These are phyloP conservation scores for Atrina japonica DNA, from an alignment of 2,888 invertebrate species.

Conservation along the genomic window DNA sequence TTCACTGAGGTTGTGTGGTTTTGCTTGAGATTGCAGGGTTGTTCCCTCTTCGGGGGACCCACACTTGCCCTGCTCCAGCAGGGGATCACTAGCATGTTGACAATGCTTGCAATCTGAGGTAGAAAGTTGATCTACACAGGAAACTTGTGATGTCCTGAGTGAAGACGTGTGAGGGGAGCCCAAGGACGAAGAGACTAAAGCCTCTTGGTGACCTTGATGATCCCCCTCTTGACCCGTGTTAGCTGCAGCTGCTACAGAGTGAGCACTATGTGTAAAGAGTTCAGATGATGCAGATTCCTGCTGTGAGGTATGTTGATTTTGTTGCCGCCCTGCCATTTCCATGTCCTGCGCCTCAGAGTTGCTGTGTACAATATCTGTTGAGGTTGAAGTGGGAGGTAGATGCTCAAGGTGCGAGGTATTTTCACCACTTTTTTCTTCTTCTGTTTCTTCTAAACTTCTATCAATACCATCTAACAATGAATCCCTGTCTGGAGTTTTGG, in stretches of 20 bases:
- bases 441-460: slow-evolving; percentile 46
- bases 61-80: not conserved
- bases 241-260: slow-evolving; percentile 8
- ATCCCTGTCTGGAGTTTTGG: slow-evolving; percentile 9
- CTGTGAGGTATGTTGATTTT: too few species aligned
- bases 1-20: slow-evolving; percentile 4
- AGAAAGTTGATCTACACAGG: slow-evolving; percentile 22
- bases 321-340: too few species aligned
- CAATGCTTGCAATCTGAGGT: slow-evolving; percentile 13
- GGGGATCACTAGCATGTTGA: slow-evolving; percentile 5
- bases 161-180: slow-evolving; percentile 1
- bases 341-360: too few species aligned
- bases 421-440: slow-evolving; percentile 16
- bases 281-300: not conserved
- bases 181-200: too few species aligned
- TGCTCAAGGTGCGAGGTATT: not conserved
- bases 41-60: not conserved
- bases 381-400: slow-evolving; percentile 18
- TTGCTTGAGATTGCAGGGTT: not conserved
- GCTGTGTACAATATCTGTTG: not conserved
- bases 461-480: slow-evolving; percentile 58
- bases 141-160: slow-evolving; percentile 19
- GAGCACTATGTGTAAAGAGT: slow-evolving; percentile 12
- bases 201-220: not conserved
- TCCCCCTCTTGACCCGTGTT: slow-evolving; percentile 10